Evolutionary conservation across 2,888 invertebrate species (phyloP).

Genomic region (Diogma glabrata): DNA sequence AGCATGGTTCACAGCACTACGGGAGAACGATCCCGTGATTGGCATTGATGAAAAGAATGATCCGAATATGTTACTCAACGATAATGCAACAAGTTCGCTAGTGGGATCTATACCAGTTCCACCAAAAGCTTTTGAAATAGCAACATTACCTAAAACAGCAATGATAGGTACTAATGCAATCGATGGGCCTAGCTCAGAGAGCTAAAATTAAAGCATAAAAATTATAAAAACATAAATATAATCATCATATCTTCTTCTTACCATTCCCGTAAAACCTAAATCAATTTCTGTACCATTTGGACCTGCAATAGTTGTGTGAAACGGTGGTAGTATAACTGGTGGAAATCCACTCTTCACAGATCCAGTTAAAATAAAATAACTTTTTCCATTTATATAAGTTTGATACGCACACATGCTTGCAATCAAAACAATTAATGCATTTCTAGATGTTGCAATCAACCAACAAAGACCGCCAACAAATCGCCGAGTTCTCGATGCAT

Average conservation of each 20-base stretch:
- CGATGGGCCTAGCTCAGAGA: conserved; percentile 71
- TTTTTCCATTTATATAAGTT: conserved; percentile 39
- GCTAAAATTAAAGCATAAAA: conserved; percentile 30
- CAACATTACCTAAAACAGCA: conserved; percentile 85
- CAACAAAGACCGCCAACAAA: conserved; percentile 51
- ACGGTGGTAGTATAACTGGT: conserved; percentile 53
- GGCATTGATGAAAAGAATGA: conserved; percentile 86
- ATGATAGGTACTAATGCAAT: conserved; percentile 80
- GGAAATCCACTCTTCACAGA: conserved; percentile 59
- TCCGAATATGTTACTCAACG: conserved; percentile 73
- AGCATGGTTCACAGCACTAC: conserved; percentile 90
- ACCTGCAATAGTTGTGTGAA: conserved; percentile 43
- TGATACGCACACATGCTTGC: conserved; percentile 48
- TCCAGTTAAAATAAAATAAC: conserved; percentile 65
- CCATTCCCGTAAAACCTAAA: conserved; percentile 30
- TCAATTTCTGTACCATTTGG: conserved; percentile 26
- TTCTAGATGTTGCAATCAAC: conserved; percentile 69
- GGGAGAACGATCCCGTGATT: conserved; percentile 77
- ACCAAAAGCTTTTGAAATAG: conserved; percentile 89
- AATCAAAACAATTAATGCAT: conserved; percentile 66
- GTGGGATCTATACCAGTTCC: conserved; percentile 77
- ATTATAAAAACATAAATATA: background rate
- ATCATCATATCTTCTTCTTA: conserved; percentile 10
- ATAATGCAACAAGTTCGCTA: conserved; percentile 78
- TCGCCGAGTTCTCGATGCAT: conserved; percentile 33